Conservation (phyloP, 2,888 invertebrate genomes). For the Thumatha senex region DNA sequence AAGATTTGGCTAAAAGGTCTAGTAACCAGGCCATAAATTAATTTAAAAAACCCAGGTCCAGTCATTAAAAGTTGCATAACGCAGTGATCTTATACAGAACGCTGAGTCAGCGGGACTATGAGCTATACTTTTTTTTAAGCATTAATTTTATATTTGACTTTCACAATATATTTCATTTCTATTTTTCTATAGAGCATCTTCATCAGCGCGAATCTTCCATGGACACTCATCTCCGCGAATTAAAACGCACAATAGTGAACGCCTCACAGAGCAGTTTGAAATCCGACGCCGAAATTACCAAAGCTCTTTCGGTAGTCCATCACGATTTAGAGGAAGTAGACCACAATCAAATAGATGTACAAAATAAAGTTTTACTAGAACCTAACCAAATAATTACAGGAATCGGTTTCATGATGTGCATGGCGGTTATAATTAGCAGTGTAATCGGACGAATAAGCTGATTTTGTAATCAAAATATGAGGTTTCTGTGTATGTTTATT, state of each 20-base stretch:
- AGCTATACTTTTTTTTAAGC: too few relatives aligned
- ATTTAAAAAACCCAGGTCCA: too few relatives aligned
- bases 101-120: too few relatives aligned
- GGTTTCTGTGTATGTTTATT: conserved; percentile 7
- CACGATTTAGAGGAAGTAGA: conserved; percentile 68
- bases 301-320: conserved; percentile 65
- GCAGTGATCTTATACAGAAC: too few relatives aligned
- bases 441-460: conserved; percentile 68
- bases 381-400: conserved; percentile 67
- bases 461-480: conserved; percentile 29
- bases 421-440: conserved; percentile 65
- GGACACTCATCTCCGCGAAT: conserved; percentile 61
- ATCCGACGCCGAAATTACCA: conserved; percentile 69
- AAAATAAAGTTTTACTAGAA: conserved; percentile 48
- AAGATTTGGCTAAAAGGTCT: too few relatives aligned
- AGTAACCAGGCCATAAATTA: too few relatives aligned
- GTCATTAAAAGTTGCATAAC: too few relatives aligned
- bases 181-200: conserved; percentile 59
- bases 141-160: too few relatives aligned
- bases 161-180: too few relatives aligned
- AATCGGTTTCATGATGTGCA: conserved; percentile 60
- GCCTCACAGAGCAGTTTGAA: conserved; percentile 67
- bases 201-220: conserved; percentile 64
- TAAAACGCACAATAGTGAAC: conserved; percentile 58
- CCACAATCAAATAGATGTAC: conserved; percentile 40